Base-by-base conservation (phyloP, 2,888 invertebrate genomes). In the Megalurothrips usitatus region DNA sequence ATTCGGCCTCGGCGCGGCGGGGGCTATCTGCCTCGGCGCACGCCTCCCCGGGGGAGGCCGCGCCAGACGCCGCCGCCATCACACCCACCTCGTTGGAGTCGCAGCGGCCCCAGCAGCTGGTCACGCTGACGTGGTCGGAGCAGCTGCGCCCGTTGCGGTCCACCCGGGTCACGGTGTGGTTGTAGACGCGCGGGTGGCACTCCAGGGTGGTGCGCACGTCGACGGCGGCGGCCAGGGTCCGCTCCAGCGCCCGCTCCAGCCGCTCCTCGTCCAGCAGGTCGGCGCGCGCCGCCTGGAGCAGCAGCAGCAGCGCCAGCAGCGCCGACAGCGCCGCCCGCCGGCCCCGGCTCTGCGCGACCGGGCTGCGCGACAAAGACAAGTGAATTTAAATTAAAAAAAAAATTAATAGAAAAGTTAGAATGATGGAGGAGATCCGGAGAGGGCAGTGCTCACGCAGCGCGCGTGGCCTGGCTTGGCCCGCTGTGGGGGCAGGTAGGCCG, bases 91-190 rank as follows among this genome's bases (percentile, higher is more conserved):
- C 94, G 86, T 93, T 93, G 0, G 95, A 94, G 86, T 94, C 94
- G 85, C 95, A 96, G 80, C 94, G 89, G 26, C 95, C 95, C 89
- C 94, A 94, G 86, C 95, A 95, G 0, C 94, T 92, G 86, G 92
- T 91, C 0, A 94, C 93, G 68, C 91, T 91, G 17, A 95, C 90
- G 80, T 89, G 89, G 85, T 94, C 95, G 92, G 93, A 93, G 86
- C 95, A 95, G 82, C 90, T 90, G 19, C 90, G 89, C 0, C 94
- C 94, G 48, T 89, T 88, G 47, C 88, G 88, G 84, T 93, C 92
- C 0, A 88, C 86, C 84, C 92, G 92, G 10, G 91, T 91, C 0
- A 93, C 93, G 79, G 90, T 89, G 84, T 92, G 92, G 0, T 91
- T 90, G 86, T 93, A 92, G 52, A 92, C 86, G 6, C 92, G 89